Evolutionary conservation across 1,140 invertebrate species (phyloP).

Genomic region (Nebria ingens): DNA sequence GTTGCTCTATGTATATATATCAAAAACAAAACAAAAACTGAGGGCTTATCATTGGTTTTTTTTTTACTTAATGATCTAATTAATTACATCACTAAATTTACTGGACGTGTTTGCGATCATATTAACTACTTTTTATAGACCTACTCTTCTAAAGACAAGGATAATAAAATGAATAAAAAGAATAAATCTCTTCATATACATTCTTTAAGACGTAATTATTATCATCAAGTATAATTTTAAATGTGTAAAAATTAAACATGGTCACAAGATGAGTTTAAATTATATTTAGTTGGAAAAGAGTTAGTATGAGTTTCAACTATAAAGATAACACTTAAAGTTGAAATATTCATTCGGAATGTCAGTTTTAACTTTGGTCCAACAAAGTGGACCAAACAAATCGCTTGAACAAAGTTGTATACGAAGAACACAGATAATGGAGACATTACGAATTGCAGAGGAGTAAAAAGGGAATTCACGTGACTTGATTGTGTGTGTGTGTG

Average conservation of each 20-base stretch:
- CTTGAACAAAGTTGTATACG: not conserved
- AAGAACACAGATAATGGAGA: not conserved
- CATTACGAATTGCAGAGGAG: not conserved
- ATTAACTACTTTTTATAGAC: not conserved
- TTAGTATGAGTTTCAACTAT: too few species aligned
- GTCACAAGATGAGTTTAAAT: too few species aligned
- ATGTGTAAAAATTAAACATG: too few species aligned
- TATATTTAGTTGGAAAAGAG: too few species aligned
- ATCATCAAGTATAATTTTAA: too few species aligned
- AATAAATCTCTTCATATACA: too few species aligned
- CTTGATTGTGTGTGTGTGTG: not conserved
- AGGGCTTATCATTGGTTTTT: not conserved
- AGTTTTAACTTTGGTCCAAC: too few species aligned
- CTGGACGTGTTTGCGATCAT: conserved; percentile 2
- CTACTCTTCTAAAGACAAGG: not conserved
- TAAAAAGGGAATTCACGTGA: not conserved
- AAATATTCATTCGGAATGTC: too few species aligned
- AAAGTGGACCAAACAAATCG: too few species aligned
- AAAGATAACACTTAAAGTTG: too few species aligned
- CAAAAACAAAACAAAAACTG: too few species aligned
- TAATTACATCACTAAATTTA: not conserved
- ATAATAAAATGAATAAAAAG: not conserved
- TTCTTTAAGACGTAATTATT: too few species aligned
- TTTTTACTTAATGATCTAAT: not conserved
- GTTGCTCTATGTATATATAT: not conserved